Conservation (phyloP, 1,140 invertebrate species). For the Oryzaephilus surinamensis region DNA sequence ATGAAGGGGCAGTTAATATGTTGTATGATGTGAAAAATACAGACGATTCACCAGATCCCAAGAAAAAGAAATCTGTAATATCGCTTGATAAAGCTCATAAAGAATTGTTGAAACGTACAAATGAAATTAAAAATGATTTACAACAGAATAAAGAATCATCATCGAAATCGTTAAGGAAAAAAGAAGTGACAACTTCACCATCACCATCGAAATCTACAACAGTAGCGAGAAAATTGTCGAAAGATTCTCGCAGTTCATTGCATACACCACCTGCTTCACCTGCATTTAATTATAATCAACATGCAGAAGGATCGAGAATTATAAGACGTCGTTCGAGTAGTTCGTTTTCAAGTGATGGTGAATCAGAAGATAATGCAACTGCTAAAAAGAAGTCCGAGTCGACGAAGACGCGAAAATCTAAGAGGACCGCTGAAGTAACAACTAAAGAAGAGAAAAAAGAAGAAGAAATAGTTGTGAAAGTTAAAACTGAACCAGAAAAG, state of each 20-base stretch:
- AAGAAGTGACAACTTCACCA: conserved; percentile 18
- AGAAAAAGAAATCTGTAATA: conserved; percentile 33
- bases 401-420: conserved; percentile 27
- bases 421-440: conserved; percentile 6
- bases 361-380: conserved; percentile 5
- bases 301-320: conserved; percentile 65
- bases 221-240: conserved; percentile 42
- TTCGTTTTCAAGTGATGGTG: conserved; percentile 60
- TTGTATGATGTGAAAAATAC: conserved; percentile 61
- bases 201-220: conserved; percentile 32
- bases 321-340: conserved; percentile 70
- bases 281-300: conserved; percentile 42
- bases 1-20: conserved; percentile 78
- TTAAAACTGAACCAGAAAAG: background rate
- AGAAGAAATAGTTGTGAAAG: background rate
- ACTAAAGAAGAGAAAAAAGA: background rate
- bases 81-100: conserved; percentile 42
- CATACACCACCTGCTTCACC: conserved; percentile 30
- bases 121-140: conserved; percentile 35
- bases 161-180: conserved; percentile 30
- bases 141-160: conserved; percentile 23
- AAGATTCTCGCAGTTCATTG: conserved; percentile 34
- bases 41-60: conserved; percentile 27
- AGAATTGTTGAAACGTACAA: conserved; percentile 42
- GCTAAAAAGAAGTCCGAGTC: conserved; percentile 24